Evolutionary conservation across 2,797 vertebrate genomes (phyloP), one percentile per base, ranked within the genome.

Genomic region (Myotis findleyi): DNA sequence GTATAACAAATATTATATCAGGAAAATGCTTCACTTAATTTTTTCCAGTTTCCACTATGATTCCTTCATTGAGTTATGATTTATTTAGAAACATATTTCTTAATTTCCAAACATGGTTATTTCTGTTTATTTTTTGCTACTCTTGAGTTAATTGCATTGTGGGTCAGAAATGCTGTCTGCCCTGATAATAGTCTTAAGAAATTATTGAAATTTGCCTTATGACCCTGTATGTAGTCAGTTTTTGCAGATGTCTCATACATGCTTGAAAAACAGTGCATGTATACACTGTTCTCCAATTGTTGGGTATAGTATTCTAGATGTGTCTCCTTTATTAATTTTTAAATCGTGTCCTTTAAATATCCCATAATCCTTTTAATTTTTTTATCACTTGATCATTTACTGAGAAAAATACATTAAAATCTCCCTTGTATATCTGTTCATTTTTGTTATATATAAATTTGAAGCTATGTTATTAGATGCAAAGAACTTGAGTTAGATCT

Each of bases 1-100:
- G 11, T 66, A 5, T n/a, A 87, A 11, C 82, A 91, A 53, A 57
- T 72, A 88, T 79, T 81, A 62, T 36, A 41, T 92, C 27, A 47
- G 33, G 68, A 94, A 89, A 51, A 44, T 88, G 38, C 12, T 94
- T 57, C 83, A 30, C 72, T 92, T 93, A 57, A 80, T 71, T 95
- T 75, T 89, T 49, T 57, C 2, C 36, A 44, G 0, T 85, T 94
- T 88, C 30, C 3, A 47, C 49, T 92, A 41, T 82, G 23, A 92
- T 95, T 91, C 21, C 30, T 89, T 87, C 44, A 80, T 71, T 89
- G 57, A 76, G 30, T 94, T 16, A 17, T 76, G 23, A 66, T 41
- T 71, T 72, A 33, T 33, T 77, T 92, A 77, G 25, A 75, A 64
- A 68, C 66, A 57, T 55, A 33, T 85, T 86, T 71, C 68, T 92